Base-by-base conservation (phyloP, 35 echinoderm and acorn worm genomes). In the Holothuria glaberrima region DNA sequence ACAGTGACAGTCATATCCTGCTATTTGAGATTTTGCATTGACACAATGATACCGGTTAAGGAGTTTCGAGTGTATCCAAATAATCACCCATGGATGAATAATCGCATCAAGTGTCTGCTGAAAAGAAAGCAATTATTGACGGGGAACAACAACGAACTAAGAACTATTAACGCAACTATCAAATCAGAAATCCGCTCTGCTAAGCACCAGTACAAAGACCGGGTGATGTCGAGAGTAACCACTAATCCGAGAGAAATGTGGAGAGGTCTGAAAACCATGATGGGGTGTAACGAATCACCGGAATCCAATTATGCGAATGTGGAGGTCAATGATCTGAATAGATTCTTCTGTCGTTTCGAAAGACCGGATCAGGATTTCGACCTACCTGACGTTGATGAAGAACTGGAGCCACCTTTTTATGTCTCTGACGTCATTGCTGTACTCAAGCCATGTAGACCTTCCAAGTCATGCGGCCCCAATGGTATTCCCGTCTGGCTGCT, bases 1-100 rank as follows among this genome's bases (percentile, higher is more conserved):
- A 31, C 31, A 27, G 9, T 77, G 5, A 48, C 5, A 4, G 14
- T 77, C 26, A n/a, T 77, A 12, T 9, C 73, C 6, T 21, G 28
- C 26, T 71, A 71, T 71, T 71, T 71, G 12, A 12, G 26, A 26
- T 71, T 71, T 29, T 71, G 68, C 26, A 71, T 71, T 29, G 68
- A 71, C 26, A 18, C 68, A 26, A 12, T 71, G 26, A 29, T 71
- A 21, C 68, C 68, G 26, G 68, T 71, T 71, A 71, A 71, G 28
- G 12, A 71, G 28, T 71, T 31, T 71, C 12, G 30, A 71, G 30
- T 31, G 9, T 71, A 71, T 71, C 68, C 68, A 14, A 29, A 71
- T 26, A 71, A 13, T 71, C 68, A 71, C 68, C 13, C 68, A 29
- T 71, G 68, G 68, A 24, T 71, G 30, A 71, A 12, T 31, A 71